phyloP scores from a whole-genome alignment of 2,113 vertebrate species.

The Campylomormyrus numenius region DNA sequence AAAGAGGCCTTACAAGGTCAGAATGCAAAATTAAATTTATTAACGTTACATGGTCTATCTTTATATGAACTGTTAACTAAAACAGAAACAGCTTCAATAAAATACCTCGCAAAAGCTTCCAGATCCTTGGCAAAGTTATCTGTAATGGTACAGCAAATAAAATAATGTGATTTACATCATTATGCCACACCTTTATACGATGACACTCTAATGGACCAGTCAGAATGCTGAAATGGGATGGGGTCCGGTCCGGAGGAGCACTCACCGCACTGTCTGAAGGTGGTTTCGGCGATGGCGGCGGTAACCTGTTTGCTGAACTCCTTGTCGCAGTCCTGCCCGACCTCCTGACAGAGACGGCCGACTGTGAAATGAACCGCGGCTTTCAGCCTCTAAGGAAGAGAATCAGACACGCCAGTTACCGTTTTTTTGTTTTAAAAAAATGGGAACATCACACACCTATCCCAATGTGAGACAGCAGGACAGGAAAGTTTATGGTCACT shows the following conservation, averaged over 20 bases:
- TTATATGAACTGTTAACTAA: neutral
- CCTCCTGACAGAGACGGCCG: conserved; percentile 64
- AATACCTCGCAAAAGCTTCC: conserved; percentile 85
- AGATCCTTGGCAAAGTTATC: conserved; percentile 87
- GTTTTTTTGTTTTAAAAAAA: neutral
- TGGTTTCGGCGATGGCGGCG: conserved; percentile 75
- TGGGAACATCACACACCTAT: neutral
- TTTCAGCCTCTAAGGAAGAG: conserved; percentile 68
- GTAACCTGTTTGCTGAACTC: conserved; percentile 71
- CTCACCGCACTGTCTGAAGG: conserved; percentile 85
- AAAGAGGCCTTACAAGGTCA: neutral
- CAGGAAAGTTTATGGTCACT: neutral
- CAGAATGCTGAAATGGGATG: neutral
- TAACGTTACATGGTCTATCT: neutral
- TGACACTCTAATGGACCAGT: neutral
- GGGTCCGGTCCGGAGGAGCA: neutral
- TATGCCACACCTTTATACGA: neutral
- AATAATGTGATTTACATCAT: neutral
- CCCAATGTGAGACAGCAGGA: neutral
- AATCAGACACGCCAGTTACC: neutral
- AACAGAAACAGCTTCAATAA: neutral
- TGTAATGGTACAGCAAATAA: conserved; percentile 46
- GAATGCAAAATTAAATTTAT: neutral
- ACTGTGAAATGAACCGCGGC: conserved; percentile 80
- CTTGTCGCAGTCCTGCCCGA: conserved; percentile 52